Conservation (phyloP, 2,797 vertebrate genomes). For the Melanotaenia nigrans region DNA sequence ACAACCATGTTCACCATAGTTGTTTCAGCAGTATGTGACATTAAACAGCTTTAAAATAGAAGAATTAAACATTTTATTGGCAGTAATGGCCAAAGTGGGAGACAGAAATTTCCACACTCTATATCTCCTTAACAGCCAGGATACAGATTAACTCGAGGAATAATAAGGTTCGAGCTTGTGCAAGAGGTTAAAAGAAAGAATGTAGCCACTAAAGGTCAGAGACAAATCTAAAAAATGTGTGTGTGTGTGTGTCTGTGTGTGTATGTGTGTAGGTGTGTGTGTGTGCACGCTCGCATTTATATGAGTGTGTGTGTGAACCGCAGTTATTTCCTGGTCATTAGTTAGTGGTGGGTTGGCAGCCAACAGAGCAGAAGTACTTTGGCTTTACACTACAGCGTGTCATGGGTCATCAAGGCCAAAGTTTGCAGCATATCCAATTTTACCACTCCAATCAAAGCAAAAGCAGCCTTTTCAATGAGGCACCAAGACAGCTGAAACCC, state of each 20-base stretch:
- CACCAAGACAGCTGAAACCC: neutral
- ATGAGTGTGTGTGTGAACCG: slow-evolving; percentile 65
- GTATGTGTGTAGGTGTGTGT: slow-evolving; percentile 38
- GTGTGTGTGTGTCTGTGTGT: slow-evolving; percentile 29
- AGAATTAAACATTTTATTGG: slow-evolving; percentile 31
- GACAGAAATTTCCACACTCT: slow-evolving; percentile 11
- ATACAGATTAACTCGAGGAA: slow-evolving; percentile 31
- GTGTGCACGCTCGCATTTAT: neutral
- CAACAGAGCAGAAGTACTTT: slow-evolving; percentile 46
- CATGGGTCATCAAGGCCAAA: slow-evolving; percentile 38
- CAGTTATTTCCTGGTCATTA: slow-evolving; percentile 83
- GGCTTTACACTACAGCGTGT: slow-evolving; percentile 46
- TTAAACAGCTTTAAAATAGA: slow-evolving; percentile 22
- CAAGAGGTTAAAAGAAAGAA: slow-evolving; percentile 34
- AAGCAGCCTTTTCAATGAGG: slow-evolving; percentile 42
- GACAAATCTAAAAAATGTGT: slow-evolving; percentile 35
- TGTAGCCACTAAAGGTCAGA: slow-evolving; percentile 46
- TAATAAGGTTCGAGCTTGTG: slow-evolving; percentile 25
- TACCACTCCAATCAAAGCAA: slow-evolving; percentile 39
- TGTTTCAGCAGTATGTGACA: slow-evolving; percentile 1
- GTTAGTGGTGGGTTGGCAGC: slow-evolving; percentile 64
- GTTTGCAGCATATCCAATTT: slow-evolving; percentile 53
- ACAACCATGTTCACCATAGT: slow-evolving; percentile 8
- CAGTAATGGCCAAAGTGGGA: slow-evolving; percentile 23
- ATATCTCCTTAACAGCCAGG: slow-evolving; percentile 1